phyloP scores from a whole-genome alignment of 2,888 invertebrate species.

The Microdon myrmicae region DNA sequence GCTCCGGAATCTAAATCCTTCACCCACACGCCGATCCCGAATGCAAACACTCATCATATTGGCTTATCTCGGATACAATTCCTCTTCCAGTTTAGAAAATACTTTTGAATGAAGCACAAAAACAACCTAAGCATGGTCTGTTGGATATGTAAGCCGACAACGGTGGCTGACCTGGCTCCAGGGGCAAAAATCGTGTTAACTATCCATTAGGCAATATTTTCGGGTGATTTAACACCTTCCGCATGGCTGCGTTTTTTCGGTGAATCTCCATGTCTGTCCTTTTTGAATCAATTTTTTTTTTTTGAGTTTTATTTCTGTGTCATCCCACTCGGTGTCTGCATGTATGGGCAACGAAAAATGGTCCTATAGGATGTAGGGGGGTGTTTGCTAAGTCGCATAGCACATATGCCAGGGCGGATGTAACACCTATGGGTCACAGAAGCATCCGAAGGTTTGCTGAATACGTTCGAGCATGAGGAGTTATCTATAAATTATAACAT shows the following conservation, averaged over 20 bases:
- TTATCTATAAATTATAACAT: conserved; percentile 48
- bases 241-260: conserved; percentile 50
- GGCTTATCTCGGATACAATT: conserved; percentile 40
- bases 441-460: conserved; percentile 15
- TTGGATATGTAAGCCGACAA: conserved; percentile 25
- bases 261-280: conserved; percentile 39
- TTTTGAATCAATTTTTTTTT: conserved; percentile 1
- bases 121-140: conserved; percentile 33
- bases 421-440: conserved; percentile 24
- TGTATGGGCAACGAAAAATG: conserved; percentile 19
- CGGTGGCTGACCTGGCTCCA: conserved; percentile 50
- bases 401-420: conserved; percentile 42
- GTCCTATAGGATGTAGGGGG: conserved; percentile 27
- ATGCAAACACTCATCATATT: conserved; percentile 19
- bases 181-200: conserved; percentile 60
- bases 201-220: conserved; percentile 60
- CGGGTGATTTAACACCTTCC: conserved; percentile 58
- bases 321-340: conserved; percentile 24
- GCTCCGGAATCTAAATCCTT: too few relatives aligned
- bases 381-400: conserved; percentile 23
- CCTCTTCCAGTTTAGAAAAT: conserved; percentile 15
- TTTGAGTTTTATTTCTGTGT: conserved; percentile 27
- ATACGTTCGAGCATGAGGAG: conserved; percentile 24
- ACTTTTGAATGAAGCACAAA: conserved; percentile 23
- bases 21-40: conserved; percentile 17